A percentile compares a stretch with the other conserved stretches of the same genome.
These are phyloP conservation scores for Tragelaphus strepsiceros DNA, from an alignment of 2,113 vertebrate species.

Conservation along the genomic window DNA sequence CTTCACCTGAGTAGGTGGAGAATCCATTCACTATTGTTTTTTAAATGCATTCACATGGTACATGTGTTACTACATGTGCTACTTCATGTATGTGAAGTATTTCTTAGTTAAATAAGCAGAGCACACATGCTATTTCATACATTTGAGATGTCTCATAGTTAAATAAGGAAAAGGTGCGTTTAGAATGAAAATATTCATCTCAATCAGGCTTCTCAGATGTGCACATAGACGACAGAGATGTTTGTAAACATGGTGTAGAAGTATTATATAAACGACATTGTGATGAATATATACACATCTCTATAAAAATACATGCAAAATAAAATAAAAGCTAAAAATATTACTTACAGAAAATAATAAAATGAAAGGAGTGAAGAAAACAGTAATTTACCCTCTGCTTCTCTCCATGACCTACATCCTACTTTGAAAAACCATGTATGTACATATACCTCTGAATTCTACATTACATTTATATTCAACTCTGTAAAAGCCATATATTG, in stretches of 20 bases:
- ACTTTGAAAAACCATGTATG: neutral
- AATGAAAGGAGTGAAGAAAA: neutral
- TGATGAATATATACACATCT: neutral
- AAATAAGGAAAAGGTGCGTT: neutral
- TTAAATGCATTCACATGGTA: fast-evolving
- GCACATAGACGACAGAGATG: fast-evolving
- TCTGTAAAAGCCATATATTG: neutral
- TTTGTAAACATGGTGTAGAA: neutral
- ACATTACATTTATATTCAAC: neutral
- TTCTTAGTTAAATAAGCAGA: neutral
- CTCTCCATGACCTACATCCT: neutral
- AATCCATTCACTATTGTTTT: fast-evolving
- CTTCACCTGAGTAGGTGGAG: neutral
- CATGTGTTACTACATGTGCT: neutral
- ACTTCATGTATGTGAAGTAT: neutral
- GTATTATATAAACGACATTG: fast-evolving
- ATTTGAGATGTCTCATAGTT: neutral
- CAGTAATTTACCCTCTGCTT: fast-evolving
- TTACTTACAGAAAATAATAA: neutral
- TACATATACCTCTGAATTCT: fast-evolving
- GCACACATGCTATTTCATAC: fast-evolving
- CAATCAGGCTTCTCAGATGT: neutral
- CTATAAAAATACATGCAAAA: neutral
- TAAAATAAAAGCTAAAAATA: neutral
- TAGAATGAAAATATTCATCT: too few species aligned